Evolutionary conservation across 2,888 invertebrate genomes (phyloP).

Genomic region (Microplitis deprimator): DNA sequence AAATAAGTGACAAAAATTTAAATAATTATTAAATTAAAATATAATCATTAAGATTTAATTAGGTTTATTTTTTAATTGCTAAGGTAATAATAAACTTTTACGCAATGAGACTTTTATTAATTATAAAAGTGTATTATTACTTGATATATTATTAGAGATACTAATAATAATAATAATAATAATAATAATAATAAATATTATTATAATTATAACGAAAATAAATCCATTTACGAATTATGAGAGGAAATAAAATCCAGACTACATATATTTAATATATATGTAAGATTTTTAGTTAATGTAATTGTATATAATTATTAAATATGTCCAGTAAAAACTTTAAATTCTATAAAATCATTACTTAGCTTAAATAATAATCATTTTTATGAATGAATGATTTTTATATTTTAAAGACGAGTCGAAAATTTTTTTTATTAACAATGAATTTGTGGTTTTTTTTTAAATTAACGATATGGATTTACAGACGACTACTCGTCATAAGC

Average conservation of each 20-base stretch:
- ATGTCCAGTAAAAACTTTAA: conserved; percentile 54
- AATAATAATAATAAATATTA: no score
- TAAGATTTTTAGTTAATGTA: conserved; percentile 56
- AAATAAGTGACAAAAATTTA: neutral
- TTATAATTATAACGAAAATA: conserved; percentile 20
- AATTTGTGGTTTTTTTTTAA: no score
- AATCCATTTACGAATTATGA: conserved; percentile 45
- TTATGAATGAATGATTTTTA: no score
- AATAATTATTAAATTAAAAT: conserved; percentile 13
- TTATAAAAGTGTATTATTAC: neutral
- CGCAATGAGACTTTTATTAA: neutral
- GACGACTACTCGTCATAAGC: no score
- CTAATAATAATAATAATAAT: conserved; percentile 32
- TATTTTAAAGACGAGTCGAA: no score
- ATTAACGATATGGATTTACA: no score
- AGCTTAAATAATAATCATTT: conserved; percentile 28
- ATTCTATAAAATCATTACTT: conserved; percentile 40
- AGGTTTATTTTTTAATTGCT: neutral
- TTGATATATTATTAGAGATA: neutral
- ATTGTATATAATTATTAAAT: conserved; percentile 62
- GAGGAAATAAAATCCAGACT: neutral
- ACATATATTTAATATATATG: conserved; percentile 48
- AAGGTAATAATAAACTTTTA: neutral
- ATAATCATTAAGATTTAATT: neutral
- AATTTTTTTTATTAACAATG: no score